Evolutionary conservation across 2,888 invertebrate genomes (phyloP).

Genomic region (Alviniconcha strummeri): DNA sequence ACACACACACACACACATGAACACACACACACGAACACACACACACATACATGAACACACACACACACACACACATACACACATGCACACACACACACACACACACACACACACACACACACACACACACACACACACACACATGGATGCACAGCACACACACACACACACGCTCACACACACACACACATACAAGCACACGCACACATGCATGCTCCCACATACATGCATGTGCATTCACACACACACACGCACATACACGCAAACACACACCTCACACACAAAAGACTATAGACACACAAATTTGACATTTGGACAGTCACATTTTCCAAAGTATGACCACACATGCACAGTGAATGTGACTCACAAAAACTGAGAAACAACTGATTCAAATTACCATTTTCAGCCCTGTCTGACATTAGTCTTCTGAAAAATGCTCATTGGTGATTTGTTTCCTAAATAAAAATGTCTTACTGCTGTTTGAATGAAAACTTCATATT

Average conservation of each 20-base stretch:
- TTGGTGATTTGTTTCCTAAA: no score
- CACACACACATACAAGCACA: background rate
- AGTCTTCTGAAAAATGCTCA: no score
- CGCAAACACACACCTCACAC: background rate
- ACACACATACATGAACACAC: background rate
- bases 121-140: background rate
- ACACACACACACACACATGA: background rate
- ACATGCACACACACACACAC: background rate
- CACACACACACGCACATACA: background rate
- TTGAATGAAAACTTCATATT: no score
- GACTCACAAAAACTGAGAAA: no score
- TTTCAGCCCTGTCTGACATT: no score
- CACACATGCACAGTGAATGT: no score
- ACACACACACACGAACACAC: background rate
- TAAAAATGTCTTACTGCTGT: no score
- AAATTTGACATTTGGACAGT: background rate
- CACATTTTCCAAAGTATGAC: no score
- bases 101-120: background rate
- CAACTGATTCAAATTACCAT: no score
- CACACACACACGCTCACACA: no score
- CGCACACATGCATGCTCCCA: background rate
- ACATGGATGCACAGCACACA: no score
- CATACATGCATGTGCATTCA: background rate
- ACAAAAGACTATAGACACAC: background rate
- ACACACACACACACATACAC: background rate